Conservation (phyloP, 2,888 invertebrate species). For the Plagodis pulveraria region DNA sequence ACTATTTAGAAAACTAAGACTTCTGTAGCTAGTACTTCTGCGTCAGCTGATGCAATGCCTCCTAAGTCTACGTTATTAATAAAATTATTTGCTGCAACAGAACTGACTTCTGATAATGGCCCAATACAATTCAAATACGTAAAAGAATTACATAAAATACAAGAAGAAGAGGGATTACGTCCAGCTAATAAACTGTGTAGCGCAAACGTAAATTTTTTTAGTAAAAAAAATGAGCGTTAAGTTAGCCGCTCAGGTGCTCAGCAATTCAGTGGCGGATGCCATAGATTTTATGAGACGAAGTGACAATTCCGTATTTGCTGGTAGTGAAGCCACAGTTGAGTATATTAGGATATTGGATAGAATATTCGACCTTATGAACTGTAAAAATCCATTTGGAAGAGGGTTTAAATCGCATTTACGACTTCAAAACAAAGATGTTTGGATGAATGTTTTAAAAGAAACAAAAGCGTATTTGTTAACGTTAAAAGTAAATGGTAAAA, state of each 20-base stretch:
- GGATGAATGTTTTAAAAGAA: background rate
- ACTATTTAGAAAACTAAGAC: too few species aligned
- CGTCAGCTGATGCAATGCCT: too few species aligned
- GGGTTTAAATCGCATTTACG: background rate
- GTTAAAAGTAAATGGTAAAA: conserved; percentile 3
- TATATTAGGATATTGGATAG: background rate
- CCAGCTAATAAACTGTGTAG: background rate
- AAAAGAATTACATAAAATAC: too few species aligned
- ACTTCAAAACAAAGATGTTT: background rate
- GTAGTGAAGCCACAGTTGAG: conserved; percentile 1
- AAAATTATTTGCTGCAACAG: too few species aligned
- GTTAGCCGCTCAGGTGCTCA: background rate
- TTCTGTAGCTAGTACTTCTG: too few species aligned
- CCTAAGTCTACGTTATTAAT: too few species aligned
- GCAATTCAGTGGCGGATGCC: conserved; percentile 1
- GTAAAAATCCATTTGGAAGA: background rate
- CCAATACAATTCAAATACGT: too few species aligned
- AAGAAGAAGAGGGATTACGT: too few species aligned
- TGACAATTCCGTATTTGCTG: background rate
- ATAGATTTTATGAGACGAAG: conserved; percentile 1
- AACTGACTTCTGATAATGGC: too few species aligned
- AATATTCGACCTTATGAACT: background rate
- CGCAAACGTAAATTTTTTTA: background rate
- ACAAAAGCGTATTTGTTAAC: background rate
- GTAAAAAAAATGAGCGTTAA: background rate